These are phyloP conservation scores for Myotis brandtii DNA, from an alignment of 2,113 vertebrate species.

Conservation along the genomic window DNA sequence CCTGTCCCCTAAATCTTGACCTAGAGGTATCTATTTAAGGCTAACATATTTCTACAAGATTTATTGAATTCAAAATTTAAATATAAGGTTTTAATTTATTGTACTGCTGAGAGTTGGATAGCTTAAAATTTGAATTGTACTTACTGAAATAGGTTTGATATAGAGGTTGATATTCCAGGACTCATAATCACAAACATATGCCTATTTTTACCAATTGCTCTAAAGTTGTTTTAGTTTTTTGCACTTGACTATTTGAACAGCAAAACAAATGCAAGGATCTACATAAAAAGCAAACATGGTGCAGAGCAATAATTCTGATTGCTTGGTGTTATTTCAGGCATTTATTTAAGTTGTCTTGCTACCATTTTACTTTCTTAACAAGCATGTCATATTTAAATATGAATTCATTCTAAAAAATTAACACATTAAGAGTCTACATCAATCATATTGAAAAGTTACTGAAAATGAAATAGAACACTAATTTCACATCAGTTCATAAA, in stretches of 20 bases:
- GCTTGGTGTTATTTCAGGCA: background rate
- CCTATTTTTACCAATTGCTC: background rate
- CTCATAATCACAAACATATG: background rate
- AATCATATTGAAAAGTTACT: conserved; percentile 78
- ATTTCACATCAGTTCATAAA: conserved; percentile 74
- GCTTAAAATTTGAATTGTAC: conserved; percentile 4
- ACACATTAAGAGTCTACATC: conserved; percentile 72
- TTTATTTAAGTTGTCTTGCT: conserved; percentile 44
- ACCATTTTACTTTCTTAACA: conserved; percentile 72
- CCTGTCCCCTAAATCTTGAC: background rate
- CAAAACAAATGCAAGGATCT: background rate
- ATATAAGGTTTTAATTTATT: background rate
- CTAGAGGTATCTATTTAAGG: background rate
- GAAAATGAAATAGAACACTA: conserved; percentile 78
- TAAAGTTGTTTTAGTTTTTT: background rate
- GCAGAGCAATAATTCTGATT: conserved; percentile 35
- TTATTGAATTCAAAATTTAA: conserved; percentile 9
- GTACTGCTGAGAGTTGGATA: background rate
- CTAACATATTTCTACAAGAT: background rate
- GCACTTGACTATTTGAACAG: background rate
- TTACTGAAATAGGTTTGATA: conserved; percentile 14
- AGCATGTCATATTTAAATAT: conserved; percentile 71
- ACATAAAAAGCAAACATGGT: conserved; percentile 38
- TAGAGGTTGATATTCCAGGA: background rate
- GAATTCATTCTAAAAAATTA: conserved; percentile 78